Conservation (phyloP, 2,113 vertebrate genomes). For the Toxostoma redivivum region DNA sequence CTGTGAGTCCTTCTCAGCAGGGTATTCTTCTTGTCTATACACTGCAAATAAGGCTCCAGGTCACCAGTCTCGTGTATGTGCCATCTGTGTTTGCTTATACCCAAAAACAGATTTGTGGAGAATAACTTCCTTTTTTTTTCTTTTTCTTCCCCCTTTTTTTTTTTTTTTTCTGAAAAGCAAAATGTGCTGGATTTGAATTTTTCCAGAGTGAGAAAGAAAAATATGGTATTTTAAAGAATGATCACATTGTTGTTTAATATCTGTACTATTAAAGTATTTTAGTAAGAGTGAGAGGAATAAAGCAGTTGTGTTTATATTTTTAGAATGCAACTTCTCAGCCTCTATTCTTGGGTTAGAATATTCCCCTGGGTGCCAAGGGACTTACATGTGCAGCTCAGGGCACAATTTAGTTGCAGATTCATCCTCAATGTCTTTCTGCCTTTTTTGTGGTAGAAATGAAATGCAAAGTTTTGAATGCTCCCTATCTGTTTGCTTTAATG, state of each 20-base stretch:
- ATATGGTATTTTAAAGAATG: not conserved
- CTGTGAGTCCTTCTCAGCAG: conserved; percentile 54
- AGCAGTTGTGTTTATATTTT: not conserved
- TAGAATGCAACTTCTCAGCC: not conserved
- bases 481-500: not conserved
- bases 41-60: not conserved
- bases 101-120: not conserved
- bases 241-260: not conserved
- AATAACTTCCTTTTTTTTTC: not conserved
- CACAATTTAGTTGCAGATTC: not conserved
- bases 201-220: not conserved
- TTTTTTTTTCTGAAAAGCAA: not conserved
- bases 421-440: not conserved
- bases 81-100: not conserved
- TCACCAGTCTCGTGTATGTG: not conserved
- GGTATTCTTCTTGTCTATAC: conserved; percentile 35
- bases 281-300: not conserved
- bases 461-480: not conserved
- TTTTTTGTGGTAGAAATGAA: not conserved
- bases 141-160: rapidly evolving
- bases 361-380: not conserved
- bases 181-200: not conserved
- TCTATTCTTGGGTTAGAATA: not conserved
- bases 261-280: not conserved
- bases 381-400: not conserved